A percentile compares a stretch with the other conserved stretches of the same genome.
These are phyloP conservation scores for Otolemur garnettii DNA, from an alignment of 2,113 vertebrate species.

Conservation along the genomic window DNA sequence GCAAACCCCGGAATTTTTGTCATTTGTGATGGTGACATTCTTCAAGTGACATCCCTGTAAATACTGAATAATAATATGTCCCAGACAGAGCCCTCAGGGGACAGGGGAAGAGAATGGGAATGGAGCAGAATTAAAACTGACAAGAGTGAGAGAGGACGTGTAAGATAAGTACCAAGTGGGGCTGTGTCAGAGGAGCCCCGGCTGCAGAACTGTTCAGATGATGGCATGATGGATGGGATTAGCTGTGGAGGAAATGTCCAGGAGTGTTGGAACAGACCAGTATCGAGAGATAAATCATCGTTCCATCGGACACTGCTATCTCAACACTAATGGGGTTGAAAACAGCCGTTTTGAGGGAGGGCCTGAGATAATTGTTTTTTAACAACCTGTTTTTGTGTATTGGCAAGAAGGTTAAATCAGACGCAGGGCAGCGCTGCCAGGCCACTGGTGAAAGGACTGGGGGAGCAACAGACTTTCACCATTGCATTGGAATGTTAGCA, in stretches of 20 bases:
- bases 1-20: constrained; percentile 65
- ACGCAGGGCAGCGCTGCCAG: background rate
- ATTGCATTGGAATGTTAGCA: background rate
- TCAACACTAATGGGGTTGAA: constrained; percentile 77
- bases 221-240: constrained; percentile 76
- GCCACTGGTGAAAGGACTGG: background rate
- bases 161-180: constrained; percentile 64
- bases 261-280: constrained; percentile 70
- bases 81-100: constrained; percentile 77
- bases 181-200: background rate
- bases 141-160: constrained; percentile 68
- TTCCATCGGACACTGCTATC: constrained; percentile 25
- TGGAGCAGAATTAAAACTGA: constrained; percentile 79
- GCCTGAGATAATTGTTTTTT: constrained; percentile 77
- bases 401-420: constrained; percentile 72
- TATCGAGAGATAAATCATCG: constrained; percentile 80
- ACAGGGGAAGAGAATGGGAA: constrained; percentile 73
- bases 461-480: background rate
- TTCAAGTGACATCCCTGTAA: constrained; percentile 81
- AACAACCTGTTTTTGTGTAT: constrained; percentile 49
- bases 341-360: constrained; percentile 70
- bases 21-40: constrained; percentile 75
- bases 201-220: background rate
- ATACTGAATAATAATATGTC: constrained; percentile 81
- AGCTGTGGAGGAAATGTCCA: constrained; percentile 73